Base-by-base conservation (phyloP, 2,888 invertebrate genomes). In the Drosophila robusta region DNA sequence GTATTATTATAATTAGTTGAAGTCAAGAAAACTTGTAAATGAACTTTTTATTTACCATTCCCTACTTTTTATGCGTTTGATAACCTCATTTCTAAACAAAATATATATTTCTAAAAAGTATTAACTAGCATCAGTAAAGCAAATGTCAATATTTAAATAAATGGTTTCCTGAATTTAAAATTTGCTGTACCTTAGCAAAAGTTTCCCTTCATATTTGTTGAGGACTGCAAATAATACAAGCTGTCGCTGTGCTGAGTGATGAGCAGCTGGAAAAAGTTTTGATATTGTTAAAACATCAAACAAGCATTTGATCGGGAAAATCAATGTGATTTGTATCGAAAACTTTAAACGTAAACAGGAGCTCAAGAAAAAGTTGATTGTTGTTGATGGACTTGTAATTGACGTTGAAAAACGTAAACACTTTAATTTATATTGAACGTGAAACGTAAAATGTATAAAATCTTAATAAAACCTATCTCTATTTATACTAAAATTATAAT, bases 221-320 rank as follows among this genome's bases (percentile, higher is more conserved):
- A 11, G 14, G 9, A 41, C n/a, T 1, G 34, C n/a, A 24, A 29
- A 29, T 3, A 44, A 22, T 12, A 6, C 24, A 1, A 9, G 45
- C 41, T 62, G 41, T 34, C 26, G 16, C 8, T 34, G 9, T 16
- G 12, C 32, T 50, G n/a, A 39, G 12, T 54, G 44, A 58, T 54
- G 42, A 62, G 38, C 32, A 18, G 8, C 24, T 18, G 26, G 9
- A 8, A 38, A 44, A 39, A 50, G 26, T 47, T 36, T 49, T 22
- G 16, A 12, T 34, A 42, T 63, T 64, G 38, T 26, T 7, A 7
- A 58, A 45, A 29, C 47, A 68, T 58, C 39, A 45, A 61, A 56
- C 29, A 14, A 38, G 5, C 39, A 47, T 41, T 62, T 24, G 32
- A 49, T 34, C 42, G 47, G 41, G 52, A 45, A 42, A 32, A 5